A percentile compares a stretch with the other conserved stretches of the same genome.
phyloP scores from a whole-genome alignment of 2,797 vertebrate species.

The Mallotus villosus region DNA sequence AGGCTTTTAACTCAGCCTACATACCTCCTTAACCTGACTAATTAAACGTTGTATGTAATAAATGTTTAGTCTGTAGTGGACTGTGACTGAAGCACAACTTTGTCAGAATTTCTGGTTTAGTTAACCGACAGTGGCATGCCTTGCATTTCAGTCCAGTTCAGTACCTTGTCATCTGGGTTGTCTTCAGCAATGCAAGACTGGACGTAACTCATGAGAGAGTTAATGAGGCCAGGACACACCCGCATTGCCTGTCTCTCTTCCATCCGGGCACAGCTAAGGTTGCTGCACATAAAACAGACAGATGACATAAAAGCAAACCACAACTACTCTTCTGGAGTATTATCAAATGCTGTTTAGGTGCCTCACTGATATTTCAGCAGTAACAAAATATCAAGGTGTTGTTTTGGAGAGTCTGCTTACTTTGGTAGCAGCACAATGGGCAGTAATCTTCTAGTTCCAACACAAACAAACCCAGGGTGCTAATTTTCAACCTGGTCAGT shows the following conservation, averaged over 20 bases:
- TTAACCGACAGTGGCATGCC: too few species aligned
- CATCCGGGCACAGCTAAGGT: conserved; percentile 81
- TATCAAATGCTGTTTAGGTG: too few species aligned
- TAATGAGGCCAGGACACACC: conserved; percentile 78
- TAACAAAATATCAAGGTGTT: too few species aligned
- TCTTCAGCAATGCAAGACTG: conserved; percentile 81
- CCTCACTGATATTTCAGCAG: too few species aligned
- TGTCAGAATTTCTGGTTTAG: not conserved
- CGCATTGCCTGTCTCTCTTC: conserved; percentile 82
- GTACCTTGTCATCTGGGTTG: conserved; percentile 85
- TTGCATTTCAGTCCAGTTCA: too few species aligned
- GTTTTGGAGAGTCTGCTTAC: too few species aligned
- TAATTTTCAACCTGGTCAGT: too few species aligned
- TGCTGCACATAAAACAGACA: conserved; percentile 63
- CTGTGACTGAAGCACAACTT: not conserved
- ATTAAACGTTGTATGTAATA: not conserved
- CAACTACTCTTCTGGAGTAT: too few species aligned
- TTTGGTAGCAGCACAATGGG: too few species aligned
- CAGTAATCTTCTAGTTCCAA: too few species aligned
- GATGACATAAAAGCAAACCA: too few species aligned
- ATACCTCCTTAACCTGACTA: not conserved
- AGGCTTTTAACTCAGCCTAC: not conserved
- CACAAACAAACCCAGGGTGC: too few species aligned
- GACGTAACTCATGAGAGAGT: conserved; percentile 84
- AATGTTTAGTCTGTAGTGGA: not conserved